Evolutionary conservation across 2,113 vertebrate genomes (phyloP), one percentile per base, ranked within the genome.

Genomic region (Castor canadensis): DNA sequence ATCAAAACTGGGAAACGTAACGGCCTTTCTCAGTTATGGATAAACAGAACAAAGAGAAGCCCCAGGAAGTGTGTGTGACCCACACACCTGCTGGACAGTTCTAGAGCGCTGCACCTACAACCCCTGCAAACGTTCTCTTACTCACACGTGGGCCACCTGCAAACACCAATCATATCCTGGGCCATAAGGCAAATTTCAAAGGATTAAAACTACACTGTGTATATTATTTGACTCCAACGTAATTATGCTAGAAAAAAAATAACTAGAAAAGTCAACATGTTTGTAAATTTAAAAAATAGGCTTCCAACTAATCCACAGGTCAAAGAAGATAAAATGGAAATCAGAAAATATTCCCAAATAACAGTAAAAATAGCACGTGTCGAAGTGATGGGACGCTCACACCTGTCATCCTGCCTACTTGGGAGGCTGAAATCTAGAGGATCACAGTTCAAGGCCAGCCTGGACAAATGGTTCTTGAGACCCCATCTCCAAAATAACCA

Each of bases 101-200:
- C 12, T 1, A 43, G 56, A 77, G 43, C 9, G 43, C 16, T 45
- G 1, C 20, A 72, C 9, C 32, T n/a, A 54, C 58, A 81, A 49
- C 38, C 72, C 7, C 54, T 47, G 19, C n/a, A 81, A 80, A 75
- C 2, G 10, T 6, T 69, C n/a, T 86, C 54, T 79, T 66, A 47
- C 9, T 49, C 49, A 62, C 56, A 30, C 8, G 1, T 73, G 64
- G 86, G 28, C 30, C 5, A 17, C 62, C 30, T 54, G 40, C 69
- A 82, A 38, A 87, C 64, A 66, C 2, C 69, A 47, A 52, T 52
- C 45, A 30, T 40, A 11, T 15, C 11, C 22, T 89, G 62, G 38
- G 17, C 52, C 67, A 64, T 28, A 45, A 43, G 73, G 43, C 20
- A 94, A 88, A 89, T 43, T 85, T 75, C 45, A 93, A 88, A 94